These are phyloP conservation scores for Odontamblyopus rebecca DNA, from an alignment of 2,797 vertebrate species.

Conservation along the genomic window DNA sequence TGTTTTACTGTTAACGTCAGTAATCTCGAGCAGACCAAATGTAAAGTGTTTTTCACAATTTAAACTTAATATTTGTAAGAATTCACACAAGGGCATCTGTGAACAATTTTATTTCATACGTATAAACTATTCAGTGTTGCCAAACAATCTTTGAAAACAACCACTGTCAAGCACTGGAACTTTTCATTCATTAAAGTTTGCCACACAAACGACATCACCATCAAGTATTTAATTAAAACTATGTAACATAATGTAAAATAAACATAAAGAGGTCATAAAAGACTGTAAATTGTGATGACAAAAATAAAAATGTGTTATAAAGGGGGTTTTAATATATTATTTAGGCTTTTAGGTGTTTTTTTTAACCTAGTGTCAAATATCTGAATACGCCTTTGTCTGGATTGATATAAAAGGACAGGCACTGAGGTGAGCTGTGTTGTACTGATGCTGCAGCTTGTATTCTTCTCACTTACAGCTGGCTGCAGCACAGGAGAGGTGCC, in stretches of 20 bases:
- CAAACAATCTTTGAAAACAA: not conserved
- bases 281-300: not conserved
- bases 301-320: not conserved
- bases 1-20: not conserved
- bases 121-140: not conserved
- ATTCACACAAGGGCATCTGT: not conserved
- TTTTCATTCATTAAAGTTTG: not conserved
- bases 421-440: not conserved
- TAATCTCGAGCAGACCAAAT: not conserved
- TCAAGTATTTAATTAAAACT: not conserved
- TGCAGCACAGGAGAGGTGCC: conserved; percentile 21
- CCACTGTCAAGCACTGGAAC: not conserved
- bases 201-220: not conserved
- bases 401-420: not conserved
- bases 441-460: conserved; percentile 9
- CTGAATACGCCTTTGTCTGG: not conserved
- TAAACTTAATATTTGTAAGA: not conserved
- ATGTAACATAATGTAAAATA: not conserved
- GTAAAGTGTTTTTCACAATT: not conserved
- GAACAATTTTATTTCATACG: not conserved
- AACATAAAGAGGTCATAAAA: not conserved
- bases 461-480: conserved; percentile 21
- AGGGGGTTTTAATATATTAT: too few relatives aligned
- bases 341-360: too few relatives aligned
- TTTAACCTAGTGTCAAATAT: not conserved